Conservation (phyloP, 2,888 invertebrate species). For the Scaptomyza flava region DNA sequence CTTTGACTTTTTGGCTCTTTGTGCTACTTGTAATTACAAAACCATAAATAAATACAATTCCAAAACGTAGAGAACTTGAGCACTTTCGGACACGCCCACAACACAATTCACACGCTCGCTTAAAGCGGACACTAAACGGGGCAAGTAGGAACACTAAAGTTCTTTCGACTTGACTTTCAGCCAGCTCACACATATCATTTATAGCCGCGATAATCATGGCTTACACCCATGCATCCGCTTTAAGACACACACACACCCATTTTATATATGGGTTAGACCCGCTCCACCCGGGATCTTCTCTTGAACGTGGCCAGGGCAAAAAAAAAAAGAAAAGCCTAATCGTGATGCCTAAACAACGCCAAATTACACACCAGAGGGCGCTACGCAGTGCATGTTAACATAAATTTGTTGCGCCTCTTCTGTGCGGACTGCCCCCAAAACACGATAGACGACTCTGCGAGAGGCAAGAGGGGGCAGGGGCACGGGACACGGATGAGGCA, state of each 20-base stretch:
- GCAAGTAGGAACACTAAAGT: conserved; percentile 6
- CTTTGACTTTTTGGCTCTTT: conserved; percentile 31
- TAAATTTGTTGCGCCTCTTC: conserved; percentile 74
- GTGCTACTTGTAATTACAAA: conserved; percentile 61
- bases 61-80: conserved; percentile 15
- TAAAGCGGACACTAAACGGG: conserved; percentile 52
- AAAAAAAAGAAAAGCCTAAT: conserved; percentile 53
- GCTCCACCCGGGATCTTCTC: too few species aligned
- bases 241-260: conserved; percentile 57
- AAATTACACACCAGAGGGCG: conserved; percentile 82
- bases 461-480: not conserved
- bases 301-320: conserved; percentile 23
- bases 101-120: conserved; percentile 73
- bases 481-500: not conserved
- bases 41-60: conserved; percentile 61
- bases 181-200: conserved; percentile 78
- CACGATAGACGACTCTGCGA: not conserved
- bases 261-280: conserved; percentile 24
- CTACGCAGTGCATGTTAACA: conserved; percentile 80
- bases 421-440: conserved; percentile 47
- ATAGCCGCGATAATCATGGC: conserved; percentile 79
- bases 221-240: conserved; percentile 77
- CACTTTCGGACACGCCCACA: conserved; percentile 48
- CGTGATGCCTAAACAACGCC: conserved; percentile 80
- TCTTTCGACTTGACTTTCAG: conserved; percentile 1